phyloP scores from a whole-genome alignment of 2,797 vertebrate genomes.

The Danio choprae region DNA sequence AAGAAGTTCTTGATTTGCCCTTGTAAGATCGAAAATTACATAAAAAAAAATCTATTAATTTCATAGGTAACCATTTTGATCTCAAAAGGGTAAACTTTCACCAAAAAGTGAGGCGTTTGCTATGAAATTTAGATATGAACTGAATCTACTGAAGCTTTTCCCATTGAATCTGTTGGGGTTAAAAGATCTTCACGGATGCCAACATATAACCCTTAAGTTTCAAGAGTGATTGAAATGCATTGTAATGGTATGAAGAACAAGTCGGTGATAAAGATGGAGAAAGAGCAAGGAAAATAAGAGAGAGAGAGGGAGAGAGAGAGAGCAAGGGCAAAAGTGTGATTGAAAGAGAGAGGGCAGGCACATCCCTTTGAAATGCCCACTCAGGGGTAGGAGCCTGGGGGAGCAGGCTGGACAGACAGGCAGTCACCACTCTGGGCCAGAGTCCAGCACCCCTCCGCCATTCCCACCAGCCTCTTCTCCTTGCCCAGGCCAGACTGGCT shows the following conservation, averaged over 20 bases:
- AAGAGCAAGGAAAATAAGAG: constrained; percentile 27
- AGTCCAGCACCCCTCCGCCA: constrained; percentile 77
- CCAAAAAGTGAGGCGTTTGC: no score
- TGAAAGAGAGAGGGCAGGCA: constrained; percentile 75
- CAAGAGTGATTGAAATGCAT: neutral
- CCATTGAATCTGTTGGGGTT: no score
- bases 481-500: constrained; percentile 74
- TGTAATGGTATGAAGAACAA: constrained; percentile 17
- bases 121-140: no score
- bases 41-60: no score
- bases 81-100: no score
- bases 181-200: no score
- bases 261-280: constrained; percentile 17
- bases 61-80: no score
- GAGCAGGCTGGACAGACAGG: constrained; percentile 83
- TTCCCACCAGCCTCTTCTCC: constrained; percentile 77
- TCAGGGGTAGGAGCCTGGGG: constrained; percentile 82
- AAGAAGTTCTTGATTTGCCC: no score
- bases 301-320: constrained; percentile 69
- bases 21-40: no score
- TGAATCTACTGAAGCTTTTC: no score
- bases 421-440: constrained; percentile 81
- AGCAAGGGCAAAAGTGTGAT: constrained; percentile 54
- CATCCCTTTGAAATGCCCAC: constrained; percentile 84
- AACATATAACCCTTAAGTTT: no score